Percentiles rank a stretch among this genome's conserved stretches.
Evolutionary conservation across 2,797 vertebrate species (phyloP).

Genomic region (Acipenser transmontanus): DNA sequence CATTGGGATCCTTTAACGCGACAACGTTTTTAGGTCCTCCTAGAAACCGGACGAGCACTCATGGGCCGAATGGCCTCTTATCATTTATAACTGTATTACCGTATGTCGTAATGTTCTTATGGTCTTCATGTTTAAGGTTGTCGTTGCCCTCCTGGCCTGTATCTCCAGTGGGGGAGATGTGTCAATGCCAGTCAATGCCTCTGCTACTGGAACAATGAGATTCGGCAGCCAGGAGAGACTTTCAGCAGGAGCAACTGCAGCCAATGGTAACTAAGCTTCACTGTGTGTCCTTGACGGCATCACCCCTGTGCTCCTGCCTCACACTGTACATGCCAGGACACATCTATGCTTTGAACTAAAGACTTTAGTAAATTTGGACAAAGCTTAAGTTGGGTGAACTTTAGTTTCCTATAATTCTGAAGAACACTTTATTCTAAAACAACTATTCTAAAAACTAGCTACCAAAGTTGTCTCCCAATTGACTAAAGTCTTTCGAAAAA

Average conservation of each 20-base stretch:
- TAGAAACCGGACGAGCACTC: too few relatives aligned
- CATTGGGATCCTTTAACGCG: too few relatives aligned
- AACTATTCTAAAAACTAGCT: too few relatives aligned
- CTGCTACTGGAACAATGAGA: slow-evolving; percentile 53
- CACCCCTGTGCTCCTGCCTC: too few relatives aligned
- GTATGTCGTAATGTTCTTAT: too few relatives aligned
- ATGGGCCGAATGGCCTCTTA: too few relatives aligned
- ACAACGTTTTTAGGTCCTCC: too few relatives aligned
- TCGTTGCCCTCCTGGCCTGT: slow-evolving; percentile 62
- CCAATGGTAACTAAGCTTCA: slow-evolving; percentile 56
- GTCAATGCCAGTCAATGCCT: slow-evolving; percentile 65
- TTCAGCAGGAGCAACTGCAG: slow-evolving; percentile 58
- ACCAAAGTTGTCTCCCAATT: not conserved
- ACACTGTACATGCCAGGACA: too few relatives aligned
- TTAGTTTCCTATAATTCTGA: not conserved
- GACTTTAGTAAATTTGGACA: not conserved
- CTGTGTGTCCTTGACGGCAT: too few relatives aligned
- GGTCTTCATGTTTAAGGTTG: slow-evolving; percentile 54
- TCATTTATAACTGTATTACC: too few relatives aligned
- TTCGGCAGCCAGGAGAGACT: slow-evolving; percentile 51
- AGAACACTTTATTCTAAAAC: not conserved
- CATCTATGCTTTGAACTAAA: too few relatives aligned
- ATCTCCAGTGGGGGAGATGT: slow-evolving; percentile 62
- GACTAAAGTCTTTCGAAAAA: not conserved
- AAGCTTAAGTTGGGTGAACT: not conserved